A percentile compares a stretch with the other conserved stretches of the same genome.
Evolutionary conservation across 2,797 vertebrate species (phyloP).

Genomic region (Pogonophryne albipinna): DNA sequence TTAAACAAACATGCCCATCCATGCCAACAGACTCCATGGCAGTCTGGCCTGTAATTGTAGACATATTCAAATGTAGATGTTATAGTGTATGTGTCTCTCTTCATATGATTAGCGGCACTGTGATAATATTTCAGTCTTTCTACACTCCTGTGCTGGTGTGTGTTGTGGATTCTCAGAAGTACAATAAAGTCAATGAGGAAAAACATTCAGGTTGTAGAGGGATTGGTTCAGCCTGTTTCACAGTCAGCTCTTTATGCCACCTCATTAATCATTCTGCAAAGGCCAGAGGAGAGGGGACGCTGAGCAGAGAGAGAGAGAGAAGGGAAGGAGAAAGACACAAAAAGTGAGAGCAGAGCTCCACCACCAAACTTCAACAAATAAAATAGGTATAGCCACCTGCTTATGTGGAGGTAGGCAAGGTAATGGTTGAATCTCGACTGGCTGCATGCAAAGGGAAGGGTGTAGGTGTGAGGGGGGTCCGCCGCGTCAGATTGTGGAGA

Average conservation of each 20-base stretch:
- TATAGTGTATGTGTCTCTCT: neutral
- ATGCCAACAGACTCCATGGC: too few relatives aligned
- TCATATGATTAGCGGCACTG: neutral
- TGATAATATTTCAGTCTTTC: too few relatives aligned
- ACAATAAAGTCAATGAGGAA: constrained; percentile 17
- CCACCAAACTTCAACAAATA: constrained; percentile 15
- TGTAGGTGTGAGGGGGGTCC: neutral
- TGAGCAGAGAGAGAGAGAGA: neutral
- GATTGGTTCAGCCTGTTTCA: neutral
- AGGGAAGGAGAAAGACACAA: neutral
- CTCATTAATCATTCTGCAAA: constrained; percentile 54
- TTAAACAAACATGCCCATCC: neutral
- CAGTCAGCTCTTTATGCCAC: constrained; percentile 46
- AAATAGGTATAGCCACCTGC: neutral
- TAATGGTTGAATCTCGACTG: neutral
- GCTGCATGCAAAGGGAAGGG: neutral
- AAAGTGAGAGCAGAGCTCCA: constrained; percentile 12
- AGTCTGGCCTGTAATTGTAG: too few relatives aligned
- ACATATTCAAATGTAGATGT: neutral
- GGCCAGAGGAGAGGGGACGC: constrained; percentile 7
- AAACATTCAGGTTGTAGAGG: neutral
- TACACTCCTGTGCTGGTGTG: neutral
- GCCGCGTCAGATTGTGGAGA: constrained; percentile 17
- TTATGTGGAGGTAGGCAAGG: neutral
- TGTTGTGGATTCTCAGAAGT: neutral